Conservation (phyloP, 2,113 vertebrate genomes). For the Alectura lathami region DNA sequence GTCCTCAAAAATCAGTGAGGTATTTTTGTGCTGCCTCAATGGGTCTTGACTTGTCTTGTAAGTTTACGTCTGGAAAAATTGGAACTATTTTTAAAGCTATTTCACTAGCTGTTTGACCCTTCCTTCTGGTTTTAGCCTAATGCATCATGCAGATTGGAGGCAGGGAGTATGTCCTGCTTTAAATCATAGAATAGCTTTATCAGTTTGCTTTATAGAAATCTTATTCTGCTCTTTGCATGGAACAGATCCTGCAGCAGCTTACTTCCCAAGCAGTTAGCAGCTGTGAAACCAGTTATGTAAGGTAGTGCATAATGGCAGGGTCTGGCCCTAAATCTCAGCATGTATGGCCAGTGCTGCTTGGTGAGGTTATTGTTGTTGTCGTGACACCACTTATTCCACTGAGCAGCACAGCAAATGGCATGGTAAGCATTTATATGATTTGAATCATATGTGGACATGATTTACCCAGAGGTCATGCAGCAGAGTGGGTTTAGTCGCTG, state of each 20-base stretch:
- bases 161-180: background rate
- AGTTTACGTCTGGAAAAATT: background rate
- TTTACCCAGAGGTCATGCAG: background rate
- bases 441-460: background rate
- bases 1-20: background rate
- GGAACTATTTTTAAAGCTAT: background rate
- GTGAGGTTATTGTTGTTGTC: rapidly evolving
- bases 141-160: background rate
- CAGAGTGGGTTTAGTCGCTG: background rate
- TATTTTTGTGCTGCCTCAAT: background rate
- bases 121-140: background rate
- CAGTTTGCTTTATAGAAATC: background rate
- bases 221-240: background rate
- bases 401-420: background rate
- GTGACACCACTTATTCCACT: background rate
- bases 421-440: background rate
- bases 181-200: background rate
- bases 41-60: background rate
- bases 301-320: background rate
- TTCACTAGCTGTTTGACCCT: background rate
- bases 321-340: background rate
- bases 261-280: background rate
- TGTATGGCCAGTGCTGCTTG: background rate
- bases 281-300: background rate
- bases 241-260: background rate